Evolutionary conservation across 1,140 invertebrate species (phyloP).

Genomic region (Cydia splendana): DNA sequence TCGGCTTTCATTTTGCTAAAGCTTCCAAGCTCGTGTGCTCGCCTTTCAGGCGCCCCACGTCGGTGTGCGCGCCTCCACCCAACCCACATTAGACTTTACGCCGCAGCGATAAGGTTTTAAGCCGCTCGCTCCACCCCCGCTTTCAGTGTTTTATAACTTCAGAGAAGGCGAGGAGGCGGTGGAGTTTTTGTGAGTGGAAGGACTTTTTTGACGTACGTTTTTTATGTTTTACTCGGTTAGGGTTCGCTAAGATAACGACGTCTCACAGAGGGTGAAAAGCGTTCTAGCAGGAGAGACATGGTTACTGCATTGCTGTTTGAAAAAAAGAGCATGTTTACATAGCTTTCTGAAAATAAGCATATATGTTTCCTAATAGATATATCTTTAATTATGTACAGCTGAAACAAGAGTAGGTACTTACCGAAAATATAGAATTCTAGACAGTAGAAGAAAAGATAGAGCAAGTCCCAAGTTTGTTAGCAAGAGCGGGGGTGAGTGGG

Average conservation of each 20-base stretch:
- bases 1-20: conserved; percentile 79
- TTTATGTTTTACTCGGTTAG: conserved; percentile 78
- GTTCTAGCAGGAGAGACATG: conserved; percentile 51
- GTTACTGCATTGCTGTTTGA: conserved; percentile 36
- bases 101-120: conserved; percentile 55
- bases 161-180: conserved; percentile 66
- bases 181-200: conserved; percentile 76
- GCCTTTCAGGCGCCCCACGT: conserved; percentile 69
- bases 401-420: neutral
- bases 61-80: conserved; percentile 50
- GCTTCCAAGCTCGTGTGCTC: conserved; percentile 76
- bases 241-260: conserved; percentile 77
- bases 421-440: neutral
- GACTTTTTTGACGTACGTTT: conserved; percentile 79
- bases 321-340: conserved; percentile 34
- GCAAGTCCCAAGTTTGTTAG: conserved; percentile 62
- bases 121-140: conserved; percentile 47
- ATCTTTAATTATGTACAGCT: neutral
- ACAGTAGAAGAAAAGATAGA: conserved; percentile 34
- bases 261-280: conserved; percentile 63
- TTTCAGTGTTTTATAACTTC: conserved; percentile 76
- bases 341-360: neutral
- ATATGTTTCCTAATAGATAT: neutral
- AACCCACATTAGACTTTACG: conserved; percentile 57
- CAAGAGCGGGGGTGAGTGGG: conserved; percentile 58